Percentiles rank a stretch among this genome's conserved stretches.
phyloP scores from a whole-genome alignment of 1,140 invertebrate genomes.

The Trichoplusia ni region DNA sequence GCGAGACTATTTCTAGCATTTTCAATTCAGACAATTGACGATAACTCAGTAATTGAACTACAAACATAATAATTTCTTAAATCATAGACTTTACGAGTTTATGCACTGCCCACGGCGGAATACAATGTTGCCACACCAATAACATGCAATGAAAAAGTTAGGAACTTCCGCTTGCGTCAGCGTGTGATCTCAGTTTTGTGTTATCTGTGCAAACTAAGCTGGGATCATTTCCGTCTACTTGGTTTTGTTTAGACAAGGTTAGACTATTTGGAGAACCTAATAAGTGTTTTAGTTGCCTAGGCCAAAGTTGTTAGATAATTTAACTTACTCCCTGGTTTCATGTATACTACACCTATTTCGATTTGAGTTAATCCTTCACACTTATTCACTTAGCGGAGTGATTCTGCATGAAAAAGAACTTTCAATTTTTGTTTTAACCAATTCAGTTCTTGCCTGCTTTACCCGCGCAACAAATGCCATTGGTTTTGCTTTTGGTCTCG shows the following conservation, averaged over 20 bases:
- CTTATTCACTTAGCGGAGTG: too few relatives aligned
- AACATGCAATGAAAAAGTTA: conserved; percentile 28
- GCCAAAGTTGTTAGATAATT: too few relatives aligned
- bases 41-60: neutral
- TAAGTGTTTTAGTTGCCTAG: too few relatives aligned
- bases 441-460: too few relatives aligned
- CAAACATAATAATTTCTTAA: conserved; percentile 16
- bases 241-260: conserved; percentile 5
- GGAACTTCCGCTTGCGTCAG: conserved; percentile 19
- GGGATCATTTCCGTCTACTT: conserved; percentile 19
- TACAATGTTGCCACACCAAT: conserved; percentile 1
- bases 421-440: too few relatives aligned
- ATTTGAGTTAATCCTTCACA: too few relatives aligned
- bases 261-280: neutral
- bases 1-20: neutral
- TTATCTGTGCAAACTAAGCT: conserved; percentile 14
- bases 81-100: conserved; percentile 4
- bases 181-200: conserved; percentile 13
- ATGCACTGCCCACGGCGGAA: conserved; percentile 7
- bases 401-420: too few relatives aligned
- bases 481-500: too few relatives aligned
- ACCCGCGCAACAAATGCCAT: too few relatives aligned
- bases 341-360: too few relatives aligned
- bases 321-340: too few relatives aligned
- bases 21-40: neutral